These are phyloP conservation scores for Hirtodrosophila confusa DNA, from an alignment of 2,888 invertebrate genomes.

Conservation along the genomic window DNA sequence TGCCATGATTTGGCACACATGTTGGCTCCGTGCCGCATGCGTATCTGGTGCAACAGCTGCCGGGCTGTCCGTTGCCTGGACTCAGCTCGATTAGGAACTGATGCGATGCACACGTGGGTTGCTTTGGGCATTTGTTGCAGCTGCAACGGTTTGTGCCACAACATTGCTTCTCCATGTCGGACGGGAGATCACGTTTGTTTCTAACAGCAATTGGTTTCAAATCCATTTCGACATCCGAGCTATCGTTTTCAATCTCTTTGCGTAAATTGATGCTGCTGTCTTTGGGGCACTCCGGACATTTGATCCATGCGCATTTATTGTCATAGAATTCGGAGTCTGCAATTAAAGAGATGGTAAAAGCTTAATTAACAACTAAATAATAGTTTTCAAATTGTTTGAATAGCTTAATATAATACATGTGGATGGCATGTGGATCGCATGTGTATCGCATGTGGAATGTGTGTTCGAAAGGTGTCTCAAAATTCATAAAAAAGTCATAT, in stretches of 20 bases:
- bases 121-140: constrained; percentile 66
- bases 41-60: constrained; percentile 85
- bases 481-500: too few relatives aligned
- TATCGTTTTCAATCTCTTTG: not conserved
- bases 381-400: not conserved
- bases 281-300: constrained; percentile 35
- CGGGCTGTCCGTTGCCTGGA: constrained; percentile 69
- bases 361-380: constrained; percentile 19
- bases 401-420: too few relatives aligned
- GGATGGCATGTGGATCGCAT: too few relatives aligned
- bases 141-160: constrained; percentile 67
- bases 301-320: constrained; percentile 20
- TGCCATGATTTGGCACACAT: constrained; percentile 61
- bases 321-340: constrained; percentile 32
- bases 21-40: constrained; percentile 78
- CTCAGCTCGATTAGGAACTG: constrained; percentile 65
- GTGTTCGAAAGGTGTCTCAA: too few relatives aligned
- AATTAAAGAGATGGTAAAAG: constrained; percentile 22
- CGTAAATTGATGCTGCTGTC: constrained; percentile 22
- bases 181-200: constrained; percentile 22
- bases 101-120: constrained; percentile 50
- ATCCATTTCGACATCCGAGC: not conserved
- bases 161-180: constrained; percentile 54
- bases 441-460: too few relatives aligned
- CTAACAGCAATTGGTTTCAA: constrained; percentile 1